Evolutionary conservation across 2,888 invertebrate genomes (phyloP), one percentile per base, ranked within the genome.

Genomic region (Conops quadrifasciatus): DNA sequence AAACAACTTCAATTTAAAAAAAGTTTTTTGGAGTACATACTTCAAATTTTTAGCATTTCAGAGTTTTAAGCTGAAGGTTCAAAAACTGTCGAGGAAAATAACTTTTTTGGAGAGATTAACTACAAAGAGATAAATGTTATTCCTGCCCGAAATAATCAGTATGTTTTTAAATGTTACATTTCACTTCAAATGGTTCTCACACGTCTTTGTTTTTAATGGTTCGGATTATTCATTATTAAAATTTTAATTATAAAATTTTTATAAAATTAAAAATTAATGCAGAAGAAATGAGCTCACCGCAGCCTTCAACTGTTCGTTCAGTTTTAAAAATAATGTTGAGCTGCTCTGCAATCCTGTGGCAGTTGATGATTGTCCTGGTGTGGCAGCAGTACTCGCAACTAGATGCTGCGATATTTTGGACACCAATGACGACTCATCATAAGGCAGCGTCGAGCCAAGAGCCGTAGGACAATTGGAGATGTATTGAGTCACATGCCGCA

Each of bases 381-480:
- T 64, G 11, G 67, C 51, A 1, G 74, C 58, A 19, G 75, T 71
- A 24, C 69, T 62, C 45, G 74, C 77, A 60, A 77, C 78, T 7
- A 79, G 73, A 72, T 80, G 79, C 67, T 79, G 79, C 19, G 79
- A 77, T 36, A 83, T 81, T 76, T 81, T 81, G 43, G 78, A 72
- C 26, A 80, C 74, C 71, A 82, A 67, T 13, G 80, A 78, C 62
- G 78, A 75, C 72, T 82, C 82, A 78, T 83, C 80, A 68, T 78
- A 81, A 3, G 80, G 80, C 66, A 80, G 71, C 19, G 77, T 77
- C 24, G 77, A 77, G 3, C 78, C 78, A 43, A 82, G 76, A 4
- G 79, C 78, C 26, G 78, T 79, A 21, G 82, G 81, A 72, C 78
- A 79, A 63, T 81, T 80, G 47, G 80, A 80, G 75, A 83, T 81